Conservation (phyloP, 2,888 invertebrate genomes). For the Leptopilina drosophilae region DNA sequence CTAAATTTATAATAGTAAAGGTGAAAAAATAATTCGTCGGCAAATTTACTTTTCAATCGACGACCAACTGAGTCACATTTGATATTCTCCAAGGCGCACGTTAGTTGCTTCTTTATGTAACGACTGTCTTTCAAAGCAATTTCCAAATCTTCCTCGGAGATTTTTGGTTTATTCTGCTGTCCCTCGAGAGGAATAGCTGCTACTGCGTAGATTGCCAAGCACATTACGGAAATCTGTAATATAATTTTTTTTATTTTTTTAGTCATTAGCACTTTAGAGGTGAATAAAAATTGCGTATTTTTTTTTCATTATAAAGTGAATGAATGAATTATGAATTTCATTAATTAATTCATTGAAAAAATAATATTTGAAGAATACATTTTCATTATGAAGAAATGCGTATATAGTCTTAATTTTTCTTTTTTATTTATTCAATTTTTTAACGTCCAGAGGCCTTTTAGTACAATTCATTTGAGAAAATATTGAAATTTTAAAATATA, state of each 20-base stretch:
- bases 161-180: constrained; percentile 74
- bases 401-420: too few species aligned
- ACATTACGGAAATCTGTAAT: constrained; percentile 64
- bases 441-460: too few species aligned
- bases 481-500: too few species aligned
- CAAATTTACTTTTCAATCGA: constrained; percentile 82
- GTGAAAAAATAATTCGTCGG: too few species aligned
- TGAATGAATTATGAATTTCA: too few species aligned
- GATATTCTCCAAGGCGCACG: constrained; percentile 86
- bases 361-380: too few species aligned
- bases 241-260: constrained; percentile 41
- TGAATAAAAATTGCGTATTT: too few species aligned
- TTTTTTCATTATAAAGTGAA: too few species aligned
- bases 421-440: neutral
- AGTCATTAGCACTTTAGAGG: neutral
- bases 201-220: constrained; percentile 58
- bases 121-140: constrained; percentile 84
- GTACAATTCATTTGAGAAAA: too few species aligned
- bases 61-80: constrained; percentile 87
- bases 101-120: constrained; percentile 84
- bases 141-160: constrained; percentile 84
- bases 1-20: too few species aligned
- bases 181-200: constrained; percentile 55
- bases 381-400: too few species aligned
- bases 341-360: too few species aligned